Evolutionary conservation across 2,888 invertebrate genomes (phyloP).

Genomic region (Acleris holmiana): DNA sequence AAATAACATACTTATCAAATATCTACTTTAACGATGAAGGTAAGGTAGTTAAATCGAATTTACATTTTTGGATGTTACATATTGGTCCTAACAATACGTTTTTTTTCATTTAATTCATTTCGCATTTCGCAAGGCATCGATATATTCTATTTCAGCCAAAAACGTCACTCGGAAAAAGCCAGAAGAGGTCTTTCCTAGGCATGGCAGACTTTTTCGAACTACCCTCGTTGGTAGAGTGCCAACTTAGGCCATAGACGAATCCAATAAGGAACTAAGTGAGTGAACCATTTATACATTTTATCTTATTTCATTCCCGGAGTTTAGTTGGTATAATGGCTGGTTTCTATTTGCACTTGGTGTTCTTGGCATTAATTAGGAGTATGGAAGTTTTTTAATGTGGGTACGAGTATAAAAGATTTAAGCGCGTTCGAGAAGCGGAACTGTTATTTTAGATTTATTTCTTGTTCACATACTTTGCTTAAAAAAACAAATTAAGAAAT

Average conservation of each 20-base stretch:
- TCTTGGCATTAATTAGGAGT: constrained; percentile 24
- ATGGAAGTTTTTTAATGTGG: background rate
- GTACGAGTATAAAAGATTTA: background rate
- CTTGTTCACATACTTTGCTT: no score
- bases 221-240: constrained; percentile 35
- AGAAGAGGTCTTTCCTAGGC: constrained; percentile 18
- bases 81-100: no score
- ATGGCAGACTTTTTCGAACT: constrained; percentile 18
- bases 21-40: no score
- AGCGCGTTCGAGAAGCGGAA: no score
- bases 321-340: constrained; percentile 24
- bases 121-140: constrained; percentile 8
- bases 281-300: constrained; percentile 27
- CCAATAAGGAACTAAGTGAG: constrained; percentile 37
- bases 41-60: no score
- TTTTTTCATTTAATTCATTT: no score
- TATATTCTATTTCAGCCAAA: constrained; percentile 23
- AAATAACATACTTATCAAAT: no score
- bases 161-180: constrained; percentile 32
- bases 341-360: constrained; percentile 26
- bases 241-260: constrained; percentile 35
- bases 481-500: no score
- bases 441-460: no score
- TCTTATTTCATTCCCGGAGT: constrained; percentile 14
- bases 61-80: no score